Base-by-base conservation (phyloP, 1,140 invertebrate species). In the Drosophila micromelanica region DNA sequence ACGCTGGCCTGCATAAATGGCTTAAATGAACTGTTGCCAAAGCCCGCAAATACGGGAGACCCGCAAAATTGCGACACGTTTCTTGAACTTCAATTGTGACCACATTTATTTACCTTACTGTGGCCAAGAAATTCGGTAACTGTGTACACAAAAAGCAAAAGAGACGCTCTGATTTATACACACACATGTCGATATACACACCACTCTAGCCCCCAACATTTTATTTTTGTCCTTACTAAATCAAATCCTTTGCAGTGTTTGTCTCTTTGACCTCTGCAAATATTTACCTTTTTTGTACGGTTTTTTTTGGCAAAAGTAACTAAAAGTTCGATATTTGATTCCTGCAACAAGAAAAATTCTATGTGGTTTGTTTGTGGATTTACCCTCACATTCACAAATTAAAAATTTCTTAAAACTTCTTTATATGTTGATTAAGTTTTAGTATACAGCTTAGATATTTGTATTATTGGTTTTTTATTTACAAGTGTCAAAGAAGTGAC, bases 21-120 rank as follows among this genome's bases (percentile, higher is more conserved):
- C 27, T 27, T 5, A 35, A 37, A 30, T 37, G 62, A 15, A 15
- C 13, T 63, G 48, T 63, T 13, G 48, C 40, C 38, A 43, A 27
- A 35, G 1, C 2, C 32, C 2, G 32, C 32, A 9, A 35, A 35
- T 7, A 8, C 2, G 32, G 7, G 32, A 9, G 32, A 7, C 5
- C 30, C 7, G 32, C 32, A 40, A 40, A 5, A 13, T n/a, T n/a
- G 38, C n/a, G 12, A 40, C 13, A 2, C 5, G 1, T 6, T n/a
- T 40, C 4, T 13, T n/a, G n/a, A 13, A 40, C n/a, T 40, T 13
- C 12, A 13, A n/a, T 13, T 40, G 38, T 13, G 38, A 40, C 38
- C 38, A 7, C 5, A 5, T 40, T 13, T 40, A 13, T 40, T 40
- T n/a, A 40, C n/a, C n/a, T 40, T 40, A 40, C n/a, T 13, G 38